These are phyloP conservation scores for Ylistrum balloti DNA, from an alignment of 1,140 invertebrate species.

Conservation along the genomic window DNA sequence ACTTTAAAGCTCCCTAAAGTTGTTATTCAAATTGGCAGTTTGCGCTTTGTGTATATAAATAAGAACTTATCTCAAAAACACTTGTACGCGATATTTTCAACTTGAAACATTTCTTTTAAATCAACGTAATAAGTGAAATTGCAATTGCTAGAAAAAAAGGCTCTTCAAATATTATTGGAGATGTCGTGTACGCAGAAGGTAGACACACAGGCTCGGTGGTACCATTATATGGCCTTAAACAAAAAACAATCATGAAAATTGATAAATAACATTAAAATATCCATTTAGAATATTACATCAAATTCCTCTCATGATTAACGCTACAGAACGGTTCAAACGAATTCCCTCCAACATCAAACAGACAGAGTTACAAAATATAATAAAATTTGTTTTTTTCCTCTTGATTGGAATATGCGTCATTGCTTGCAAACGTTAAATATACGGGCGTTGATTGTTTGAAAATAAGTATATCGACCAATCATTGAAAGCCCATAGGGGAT, in stretches of 20 bases:
- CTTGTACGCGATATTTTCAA: too few species aligned
- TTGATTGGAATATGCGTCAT: neutral
- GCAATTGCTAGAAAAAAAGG: neutral
- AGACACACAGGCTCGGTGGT: neutral
- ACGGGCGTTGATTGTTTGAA: neutral
- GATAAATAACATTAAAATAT: neutral
- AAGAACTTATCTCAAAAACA: too few species aligned
- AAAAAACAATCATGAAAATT: neutral
- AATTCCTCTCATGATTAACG: neutral
- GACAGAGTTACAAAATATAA: neutral
- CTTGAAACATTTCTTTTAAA: neutral
- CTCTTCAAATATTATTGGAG: neutral
- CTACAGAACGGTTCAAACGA: neutral
- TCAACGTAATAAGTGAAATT: neutral
- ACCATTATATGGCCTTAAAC: neutral
- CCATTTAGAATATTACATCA: constrained; percentile 19
- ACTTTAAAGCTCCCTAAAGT: too few species aligned
- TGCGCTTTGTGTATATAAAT: too few species aligned
- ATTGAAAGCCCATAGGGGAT: too few species aligned
- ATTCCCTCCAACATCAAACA: neutral
- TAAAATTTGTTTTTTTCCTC: neutral
- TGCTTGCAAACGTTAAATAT: neutral
- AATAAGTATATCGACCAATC: too few species aligned
- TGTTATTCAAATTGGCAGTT: too few species aligned
- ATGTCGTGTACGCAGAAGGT: neutral